phyloP scores from a whole-genome alignment of 2,797 vertebrate species.

The Tenualosa thibaudeaui region DNA sequence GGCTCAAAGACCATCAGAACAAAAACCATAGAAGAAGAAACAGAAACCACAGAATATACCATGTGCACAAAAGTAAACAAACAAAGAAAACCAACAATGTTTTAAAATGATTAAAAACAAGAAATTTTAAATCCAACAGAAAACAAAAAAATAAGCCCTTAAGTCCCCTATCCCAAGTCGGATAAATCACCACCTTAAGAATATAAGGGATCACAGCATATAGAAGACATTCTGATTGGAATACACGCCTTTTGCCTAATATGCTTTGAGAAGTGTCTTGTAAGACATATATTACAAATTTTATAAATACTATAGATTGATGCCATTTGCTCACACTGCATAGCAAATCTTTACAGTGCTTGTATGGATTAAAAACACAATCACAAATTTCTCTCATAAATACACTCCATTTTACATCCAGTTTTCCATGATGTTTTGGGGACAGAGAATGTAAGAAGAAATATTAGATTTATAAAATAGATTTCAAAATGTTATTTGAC shows the following conservation, averaged over 20 bases:
- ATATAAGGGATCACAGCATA: background rate
- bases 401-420: background rate
- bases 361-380: background rate
- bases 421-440: background rate
- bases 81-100: background rate
- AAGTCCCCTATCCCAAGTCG: background rate
- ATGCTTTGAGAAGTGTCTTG: background rate
- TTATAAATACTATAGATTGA: conserved; percentile 7
- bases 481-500: background rate
- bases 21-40: background rate
- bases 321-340: background rate
- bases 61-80: background rate
- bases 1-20: conserved; percentile 11
- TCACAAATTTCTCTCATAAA: background rate
- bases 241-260: background rate
- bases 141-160: background rate
- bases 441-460: no score
- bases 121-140: background rate
- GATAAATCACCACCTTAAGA: background rate
- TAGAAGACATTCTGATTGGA: background rate
- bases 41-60: background rate
- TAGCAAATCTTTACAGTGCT: background rate
- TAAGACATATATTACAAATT: background rate
- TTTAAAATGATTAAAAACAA: background rate
- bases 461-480: no score